A percentile compares a stretch with the other conserved stretches of the same genome.
phyloP scores from a whole-genome alignment of 1,140 invertebrate genomes.

The Ceratitis capitata region DNA sequence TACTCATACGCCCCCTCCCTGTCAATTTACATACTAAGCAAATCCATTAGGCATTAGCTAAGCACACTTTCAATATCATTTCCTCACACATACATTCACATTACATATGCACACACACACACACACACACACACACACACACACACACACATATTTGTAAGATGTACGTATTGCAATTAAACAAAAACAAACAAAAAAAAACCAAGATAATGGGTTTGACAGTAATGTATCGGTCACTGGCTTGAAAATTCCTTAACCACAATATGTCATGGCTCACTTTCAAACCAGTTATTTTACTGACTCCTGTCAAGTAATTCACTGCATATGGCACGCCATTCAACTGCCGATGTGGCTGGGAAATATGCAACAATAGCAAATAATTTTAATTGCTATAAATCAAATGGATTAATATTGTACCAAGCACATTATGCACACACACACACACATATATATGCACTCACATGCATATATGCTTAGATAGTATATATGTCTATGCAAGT shows the following conservation, averaged over 20 bases:
- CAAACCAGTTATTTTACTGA: background rate
- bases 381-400: background rate
- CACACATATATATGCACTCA: background rate
- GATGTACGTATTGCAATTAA: too few relatives aligned
- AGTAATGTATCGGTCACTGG: background rate
- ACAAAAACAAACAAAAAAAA: too few relatives aligned
- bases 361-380: background rate
- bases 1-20: background rate
- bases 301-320: background rate
- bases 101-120: too few relatives aligned
- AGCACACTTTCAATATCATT: too few relatives aligned
- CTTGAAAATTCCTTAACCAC: background rate
- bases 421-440: background rate
- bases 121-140: too few relatives aligned
- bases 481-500: background rate
- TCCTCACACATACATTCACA: too few relatives aligned
- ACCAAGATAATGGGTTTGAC: background rate
- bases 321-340: background rate
- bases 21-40: background rate
- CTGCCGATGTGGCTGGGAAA: background rate
- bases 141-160: too few relatives aligned
- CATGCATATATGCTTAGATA: background rate
- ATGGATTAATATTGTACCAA: too few relatives aligned
- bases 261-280: background rate
- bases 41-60: background rate